A percentile compares a stretch with the other conserved stretches of the same genome.
phyloP scores from a whole-genome alignment of 2,113 vertebrate species.

The Paramormyrops kingsleyae region DNA sequence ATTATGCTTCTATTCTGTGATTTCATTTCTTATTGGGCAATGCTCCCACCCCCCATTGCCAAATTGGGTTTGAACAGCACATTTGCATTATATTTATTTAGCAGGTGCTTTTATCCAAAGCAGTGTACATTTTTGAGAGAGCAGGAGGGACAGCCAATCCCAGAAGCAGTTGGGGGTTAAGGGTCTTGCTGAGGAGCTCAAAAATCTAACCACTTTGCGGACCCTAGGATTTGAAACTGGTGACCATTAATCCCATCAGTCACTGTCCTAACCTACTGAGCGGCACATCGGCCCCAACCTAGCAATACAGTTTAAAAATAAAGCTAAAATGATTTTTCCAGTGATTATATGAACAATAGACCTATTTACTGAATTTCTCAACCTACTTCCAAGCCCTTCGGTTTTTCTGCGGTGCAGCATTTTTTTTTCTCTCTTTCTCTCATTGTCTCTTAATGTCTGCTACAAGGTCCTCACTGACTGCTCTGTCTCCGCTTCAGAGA shows the following conservation, averaged over 20 bases:
- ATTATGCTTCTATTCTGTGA: background rate
- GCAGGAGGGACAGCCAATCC: background rate
- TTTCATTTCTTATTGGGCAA: background rate
- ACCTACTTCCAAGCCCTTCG: background rate
- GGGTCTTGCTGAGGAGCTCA: background rate
- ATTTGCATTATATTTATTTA: background rate
- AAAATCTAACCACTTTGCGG: background rate
- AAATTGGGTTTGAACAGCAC: background rate
- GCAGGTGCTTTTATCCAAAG: background rate
- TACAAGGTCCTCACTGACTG: background rate
- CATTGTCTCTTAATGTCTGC: background rate
- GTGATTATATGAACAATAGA: background rate
- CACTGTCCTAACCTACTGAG: background rate
- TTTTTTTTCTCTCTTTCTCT: background rate
- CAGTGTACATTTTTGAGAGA: background rate
- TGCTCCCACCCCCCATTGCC: background rate
- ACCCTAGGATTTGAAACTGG: background rate
- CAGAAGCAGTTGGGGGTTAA: background rate
- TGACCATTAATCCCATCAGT: background rate
- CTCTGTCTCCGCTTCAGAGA: constrained; percentile 52
- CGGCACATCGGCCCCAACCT: background rate
- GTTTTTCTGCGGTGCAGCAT: background rate
- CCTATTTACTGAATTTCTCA: background rate
- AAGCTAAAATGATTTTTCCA: background rate
- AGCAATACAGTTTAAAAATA: background rate